Evolutionary conservation across 2,113 vertebrate genomes (phyloP), one percentile per base, ranked within the genome.

Genomic region (Tonatia bakeri): DNA sequence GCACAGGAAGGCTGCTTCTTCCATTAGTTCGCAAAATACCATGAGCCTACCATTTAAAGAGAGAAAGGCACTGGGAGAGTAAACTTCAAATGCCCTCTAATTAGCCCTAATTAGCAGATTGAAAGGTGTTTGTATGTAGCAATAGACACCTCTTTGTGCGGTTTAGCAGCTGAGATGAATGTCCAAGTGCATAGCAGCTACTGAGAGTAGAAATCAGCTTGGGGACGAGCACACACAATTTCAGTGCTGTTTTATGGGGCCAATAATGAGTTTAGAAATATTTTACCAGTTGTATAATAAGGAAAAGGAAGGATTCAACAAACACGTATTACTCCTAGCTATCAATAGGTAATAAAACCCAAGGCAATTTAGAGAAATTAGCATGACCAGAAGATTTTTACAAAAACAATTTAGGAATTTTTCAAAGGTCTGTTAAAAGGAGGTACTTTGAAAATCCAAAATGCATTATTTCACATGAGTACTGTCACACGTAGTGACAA

Each of bases 31-130:
- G 61, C 31, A 91, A 91, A 94, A 96, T 85, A 80, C 83, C 91
- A 94, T 90, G 91, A 92, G 89, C 56, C 65, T 87, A 65, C 61
- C 87, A n/a, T 94, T 95, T 95, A 92, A 89, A 90, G 12, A 91
- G 45, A 86, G 47, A 92, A 90, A 82, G 76, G 96, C 54, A 87
- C 79, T 77, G 43, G 12, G 56, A 96, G 79, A 87, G 83, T 40
- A 56, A 94, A 97, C 91, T 97, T 94, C 95, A 96, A 65, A 93
- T 91, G 87, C 45, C 69, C 93, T 96, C 75, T 95, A 92, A 96
- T 97, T 97, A 97, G 83, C 76, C 80, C 67, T 93, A 94, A 96
- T 97, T 96, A 95, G n/a, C 70, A 85, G 75, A 87, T 50, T 90
- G 69, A 95, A 94, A 94, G 86, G 84, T 93, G 83, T 94, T 97